Evolutionary conservation across 2,888 invertebrate genomes (phyloP).

Genomic region (Drosophila multiciliata): DNA sequence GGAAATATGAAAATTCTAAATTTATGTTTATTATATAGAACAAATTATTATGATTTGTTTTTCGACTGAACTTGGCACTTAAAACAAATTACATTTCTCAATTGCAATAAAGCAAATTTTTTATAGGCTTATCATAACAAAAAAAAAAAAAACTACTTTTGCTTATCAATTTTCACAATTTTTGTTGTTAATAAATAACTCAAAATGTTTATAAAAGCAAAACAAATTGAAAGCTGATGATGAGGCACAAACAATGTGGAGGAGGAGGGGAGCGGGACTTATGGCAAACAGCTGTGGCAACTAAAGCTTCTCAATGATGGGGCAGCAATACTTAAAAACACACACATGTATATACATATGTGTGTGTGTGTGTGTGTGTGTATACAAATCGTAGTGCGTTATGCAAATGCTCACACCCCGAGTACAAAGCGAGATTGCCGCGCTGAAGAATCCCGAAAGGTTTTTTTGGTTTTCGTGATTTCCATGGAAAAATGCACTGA

Average conservation of each 20-base stretch:
- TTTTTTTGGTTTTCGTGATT: constrained; percentile 61
- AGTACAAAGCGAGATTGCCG: constrained; percentile 39
- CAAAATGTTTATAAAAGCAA: neutral
- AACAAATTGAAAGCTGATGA: constrained; percentile 26
- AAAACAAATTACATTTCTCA: neutral
- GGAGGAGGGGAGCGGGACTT: neutral
- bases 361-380: neutral
- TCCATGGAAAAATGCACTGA: constrained; percentile 67
- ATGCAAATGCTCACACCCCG: constrained; percentile 75
- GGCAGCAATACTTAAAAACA: neutral
- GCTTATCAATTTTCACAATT: neutral
- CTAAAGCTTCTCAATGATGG: neutral
- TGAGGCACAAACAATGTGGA: neutral
- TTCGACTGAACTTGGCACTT: neutral
- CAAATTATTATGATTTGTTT: neutral
- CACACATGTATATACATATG: neutral
- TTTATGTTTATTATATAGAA: neutral
- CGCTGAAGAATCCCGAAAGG: neutral
- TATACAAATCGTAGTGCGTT: constrained; percentile 39
- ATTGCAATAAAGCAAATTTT: neutral
- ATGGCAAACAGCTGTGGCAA: constrained; percentile 8
- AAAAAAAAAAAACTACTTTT: neutral
- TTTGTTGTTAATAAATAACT: neutral
- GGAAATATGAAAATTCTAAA: neutral
- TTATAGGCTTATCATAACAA: neutral